These are phyloP conservation scores for Heliconius charithonia DNA, from an alignment of 2,888 invertebrate genomes.

Conservation along the genomic window DNA sequence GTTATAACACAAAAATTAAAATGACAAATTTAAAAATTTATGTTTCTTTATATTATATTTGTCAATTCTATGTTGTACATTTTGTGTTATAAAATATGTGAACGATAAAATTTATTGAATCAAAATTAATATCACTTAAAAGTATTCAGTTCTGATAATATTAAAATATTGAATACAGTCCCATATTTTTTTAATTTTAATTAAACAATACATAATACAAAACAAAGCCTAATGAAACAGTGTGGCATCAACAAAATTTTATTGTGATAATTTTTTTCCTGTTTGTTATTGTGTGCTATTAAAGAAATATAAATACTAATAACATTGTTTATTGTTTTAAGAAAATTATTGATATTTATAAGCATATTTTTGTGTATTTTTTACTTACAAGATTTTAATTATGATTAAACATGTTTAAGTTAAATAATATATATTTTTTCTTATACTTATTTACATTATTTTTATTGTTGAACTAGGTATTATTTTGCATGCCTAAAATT, in stretches of 20 bases:
- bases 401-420: background rate
- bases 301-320: background rate
- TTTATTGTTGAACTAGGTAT: background rate
- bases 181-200: too few species aligned
- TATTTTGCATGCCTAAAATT: constrained; percentile 1
- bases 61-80: background rate
- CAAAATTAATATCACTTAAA: too few species aligned
- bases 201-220: background rate
- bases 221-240: background rate
- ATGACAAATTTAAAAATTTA: too few species aligned
- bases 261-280: too few species aligned
- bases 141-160: too few species aligned
- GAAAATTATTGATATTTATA: background rate
- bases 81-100: background rate
- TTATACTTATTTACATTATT: background rate
- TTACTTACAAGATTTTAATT: too few species aligned
- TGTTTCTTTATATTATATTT: too few species aligned
- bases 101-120: background rate
- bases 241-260: too few species aligned
- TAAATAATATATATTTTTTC: background rate
- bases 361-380: background rate
- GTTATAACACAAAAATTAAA: too few species aligned
- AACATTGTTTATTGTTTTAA: background rate
- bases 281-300: background rate
- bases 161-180: background rate